A percentile compares a stretch with the other conserved stretches of the same genome.
Evolutionary conservation across 92 coral and sea anemone genomes (phyloP).

Genomic region (Porites evermanni): DNA sequence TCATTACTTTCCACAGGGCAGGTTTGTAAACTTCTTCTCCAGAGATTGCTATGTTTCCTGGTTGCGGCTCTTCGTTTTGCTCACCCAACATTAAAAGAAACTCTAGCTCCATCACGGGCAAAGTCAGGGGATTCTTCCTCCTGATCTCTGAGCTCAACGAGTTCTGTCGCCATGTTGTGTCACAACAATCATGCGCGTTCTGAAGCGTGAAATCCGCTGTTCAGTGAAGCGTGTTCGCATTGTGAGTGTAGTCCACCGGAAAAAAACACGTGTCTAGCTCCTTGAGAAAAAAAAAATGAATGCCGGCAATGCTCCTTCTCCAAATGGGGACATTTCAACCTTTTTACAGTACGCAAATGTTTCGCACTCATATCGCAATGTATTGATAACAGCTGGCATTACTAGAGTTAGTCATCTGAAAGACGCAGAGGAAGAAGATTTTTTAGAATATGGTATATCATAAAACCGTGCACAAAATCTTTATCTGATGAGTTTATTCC

Average conservation of each 20-base stretch:
- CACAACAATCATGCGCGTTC: not conserved
- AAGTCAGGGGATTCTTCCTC: not conserved
- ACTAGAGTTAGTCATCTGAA: not conserved
- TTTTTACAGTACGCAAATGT: not conserved
- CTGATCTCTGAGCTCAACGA: not conserved
- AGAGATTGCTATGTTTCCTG: not conserved
- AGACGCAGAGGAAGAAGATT: not conserved
- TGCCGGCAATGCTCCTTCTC: not conserved
- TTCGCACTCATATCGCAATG: not conserved
- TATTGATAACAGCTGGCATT: not conserved
- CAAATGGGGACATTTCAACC: not conserved
- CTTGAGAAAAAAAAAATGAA: not conserved
- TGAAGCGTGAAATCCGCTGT: not conserved
- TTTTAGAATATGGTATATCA: not conserved
- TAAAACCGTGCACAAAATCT: too few relatives aligned
- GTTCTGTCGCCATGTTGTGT: not conserved
- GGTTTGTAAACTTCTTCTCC: conserved; percentile 27
- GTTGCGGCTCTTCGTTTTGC: not conserved
- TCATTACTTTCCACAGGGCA: conserved; percentile 63
- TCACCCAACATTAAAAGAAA: not conserved
- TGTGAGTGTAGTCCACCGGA: not conserved
- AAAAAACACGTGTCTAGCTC: too few relatives aligned
- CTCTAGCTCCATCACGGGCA: not conserved
- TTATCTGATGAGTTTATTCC: too few relatives aligned
- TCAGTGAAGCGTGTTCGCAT: not conserved